Base-by-base conservation (phyloP, 2,888 invertebrate genomes). In the Hylaea fasciaria region DNA sequence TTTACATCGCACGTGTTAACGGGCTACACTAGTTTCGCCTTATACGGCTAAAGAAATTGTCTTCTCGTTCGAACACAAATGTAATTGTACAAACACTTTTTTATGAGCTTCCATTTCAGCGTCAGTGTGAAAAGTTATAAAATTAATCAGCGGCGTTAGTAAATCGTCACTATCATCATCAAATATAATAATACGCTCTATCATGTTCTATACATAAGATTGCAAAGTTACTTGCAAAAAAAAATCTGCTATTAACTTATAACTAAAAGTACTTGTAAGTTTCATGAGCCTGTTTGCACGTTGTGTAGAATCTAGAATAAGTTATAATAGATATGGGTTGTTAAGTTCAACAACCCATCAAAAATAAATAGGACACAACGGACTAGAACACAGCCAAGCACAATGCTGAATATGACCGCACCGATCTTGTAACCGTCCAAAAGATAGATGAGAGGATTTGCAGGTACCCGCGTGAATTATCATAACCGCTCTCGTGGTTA, bases 391-490 rank as follows among this genome's bases (percentile, higher is more conserved):
- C n/a, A n/a, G n/a, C n/a, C n/a, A n/a, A n/a, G n/a, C n/a, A n/a
- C 72, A 66, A 57, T 52, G 52, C 55, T 61, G 41, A 58, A 59
- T 67, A 61, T 61, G 48, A 64, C 65, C 41, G 66, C 65, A 62
- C 58, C 58, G 74, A 61, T 68, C 85, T 73, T 91, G 90, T 88
- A 81, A 62, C 82, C 79, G 85, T 87, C 89, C 76, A 69, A 68
- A 72, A 85, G 85, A 91, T 82, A 83, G 79, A 91, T 91, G 78
- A 82, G 79, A 65, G 70, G 78, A 81, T 87, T 84, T 79, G 82
- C 83, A 73, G 71, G 76, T 80, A 87, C 82, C 76, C 73, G 78
- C 76, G 75, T 87, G 90, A 91, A 81, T 90, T 79, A 91, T 90
- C 82, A 85, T 83, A 85, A 82, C 81, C 77, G 66, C 80, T 74